Conservation (phyloP, 2,113 vertebrate genomes). For the Pelvicachromis taeniatus region DNA sequence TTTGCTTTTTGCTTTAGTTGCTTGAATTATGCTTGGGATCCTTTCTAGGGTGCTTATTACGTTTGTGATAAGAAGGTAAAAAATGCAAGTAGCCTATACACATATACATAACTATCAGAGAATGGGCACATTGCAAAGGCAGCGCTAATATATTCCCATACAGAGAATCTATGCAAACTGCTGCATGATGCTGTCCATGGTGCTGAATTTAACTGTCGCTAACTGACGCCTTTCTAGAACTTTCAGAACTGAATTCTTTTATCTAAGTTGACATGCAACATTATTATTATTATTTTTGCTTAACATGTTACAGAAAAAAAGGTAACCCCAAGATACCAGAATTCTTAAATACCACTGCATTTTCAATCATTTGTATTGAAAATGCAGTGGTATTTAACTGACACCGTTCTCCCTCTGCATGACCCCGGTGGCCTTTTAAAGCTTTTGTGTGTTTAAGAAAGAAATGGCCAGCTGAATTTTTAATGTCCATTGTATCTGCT, state of each 20-base stretch:
- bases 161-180: not conserved
- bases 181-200: slow-evolving; percentile 29
- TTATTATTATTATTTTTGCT: not conserved
- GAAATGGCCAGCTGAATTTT: slow-evolving; percentile 43
- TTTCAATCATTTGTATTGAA: not conserved
- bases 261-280: not conserved
- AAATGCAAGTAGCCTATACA: not conserved
- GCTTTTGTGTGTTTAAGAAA: slow-evolving; percentile 26
- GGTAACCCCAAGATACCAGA: not conserved
- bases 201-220: slow-evolving; percentile 10
- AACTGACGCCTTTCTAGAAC: not conserved
- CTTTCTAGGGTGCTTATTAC: not conserved
- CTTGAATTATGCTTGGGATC: not conserved
- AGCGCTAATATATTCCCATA: not conserved
- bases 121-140: not conserved
- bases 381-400: slow-evolving; percentile 5
- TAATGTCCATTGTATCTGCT: slow-evolving; percentile 24
- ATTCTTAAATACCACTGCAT: not conserved
- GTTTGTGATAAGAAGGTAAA: not conserved
- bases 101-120: not conserved
- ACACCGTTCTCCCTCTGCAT: not conserved
- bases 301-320: not conserved
- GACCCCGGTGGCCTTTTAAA: not conserved
- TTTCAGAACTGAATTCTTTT: not conserved
- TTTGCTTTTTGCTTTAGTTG: not conserved